phyloP scores from a whole-genome alignment of 2,888 invertebrate species.

The Drosophila neonasuta region DNA sequence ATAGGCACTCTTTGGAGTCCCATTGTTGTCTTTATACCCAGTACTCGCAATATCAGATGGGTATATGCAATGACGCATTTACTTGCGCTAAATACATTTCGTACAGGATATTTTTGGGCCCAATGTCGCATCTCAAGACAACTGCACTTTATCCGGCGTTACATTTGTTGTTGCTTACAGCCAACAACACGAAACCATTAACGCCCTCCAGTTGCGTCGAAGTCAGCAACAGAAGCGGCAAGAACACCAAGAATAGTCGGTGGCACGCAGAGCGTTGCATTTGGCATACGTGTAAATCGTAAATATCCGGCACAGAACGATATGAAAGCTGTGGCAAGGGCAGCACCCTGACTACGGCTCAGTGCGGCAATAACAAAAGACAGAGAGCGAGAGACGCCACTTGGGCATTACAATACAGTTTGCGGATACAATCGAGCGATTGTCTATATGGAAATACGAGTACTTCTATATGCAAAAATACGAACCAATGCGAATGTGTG shows the following conservation, averaged over 20 bases:
- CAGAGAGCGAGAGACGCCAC: slow-evolving; percentile 26
- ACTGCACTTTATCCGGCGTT: not conserved
- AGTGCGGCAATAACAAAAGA: slow-evolving; percentile 50
- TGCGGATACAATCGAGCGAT: slow-evolving; percentile 23
- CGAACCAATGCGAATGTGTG: not conserved
- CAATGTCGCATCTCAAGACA: not conserved
- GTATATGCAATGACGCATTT: not conserved
- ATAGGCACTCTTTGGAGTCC: slow-evolving; percentile 25
- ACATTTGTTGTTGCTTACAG: slow-evolving; percentile 49
- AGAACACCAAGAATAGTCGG: slow-evolving; percentile 26
- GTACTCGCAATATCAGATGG: not conserved
- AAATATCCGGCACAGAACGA: slow-evolving; percentile 72
- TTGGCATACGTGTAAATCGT: slow-evolving; percentile 77
- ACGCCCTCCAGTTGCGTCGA: slow-evolving; percentile 44
- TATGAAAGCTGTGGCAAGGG: slow-evolving; percentile 46
- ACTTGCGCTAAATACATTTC: not conserved
- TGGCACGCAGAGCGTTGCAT: slow-evolving; percentile 49
- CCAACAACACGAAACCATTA: slow-evolving; percentile 63
- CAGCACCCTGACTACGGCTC: slow-evolving; percentile 18
- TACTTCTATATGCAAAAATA: slow-evolving; percentile 1
- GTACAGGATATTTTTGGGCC: slow-evolving; percentile 23
- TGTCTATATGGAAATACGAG: slow-evolving; percentile 20
- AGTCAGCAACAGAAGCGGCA: slow-evolving; percentile 14
- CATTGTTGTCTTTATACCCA: slow-evolving; percentile 29
- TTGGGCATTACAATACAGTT: slow-evolving; percentile 24